Evolutionary conservation across 2,888 invertebrate species (phyloP), one percentile per base, ranked within the genome.

Genomic region (Drosophila ustulata): DNA sequence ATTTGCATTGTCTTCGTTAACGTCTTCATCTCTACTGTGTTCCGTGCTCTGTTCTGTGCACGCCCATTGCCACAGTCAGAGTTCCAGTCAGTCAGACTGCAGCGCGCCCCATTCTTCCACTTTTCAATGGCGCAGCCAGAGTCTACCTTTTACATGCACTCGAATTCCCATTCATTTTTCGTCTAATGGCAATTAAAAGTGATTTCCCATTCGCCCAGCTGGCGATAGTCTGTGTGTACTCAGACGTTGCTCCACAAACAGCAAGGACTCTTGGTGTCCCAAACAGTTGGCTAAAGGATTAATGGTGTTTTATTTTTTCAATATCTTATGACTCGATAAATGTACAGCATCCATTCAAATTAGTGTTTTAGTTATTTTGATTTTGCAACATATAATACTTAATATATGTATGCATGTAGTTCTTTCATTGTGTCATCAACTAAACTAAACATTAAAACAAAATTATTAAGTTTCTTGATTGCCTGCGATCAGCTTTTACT

Each of bases 1-100:
- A 74, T 84, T 84, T 86, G 84, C 87, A 80, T 89, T 89, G 89
- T 87, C 89, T 83, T 74, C 47, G 66, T 51, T 49, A 58, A 50
- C 47, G 63, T 66, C 88, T 78, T 69, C 59, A 68, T 77, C 64
- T 59, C 67, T 32, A 39, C 52, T 46, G 49, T 53, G 63, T 72
- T 43, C 46, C 43, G 37, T 55, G 58, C 25, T 23, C 34, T 53
- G 43, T 65, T 57, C 37, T 37, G 37, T 37, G 23, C 63, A 76
- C 79, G 76, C 76, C 79, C 69, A 71, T 37, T 57, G 49, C 52
- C 8, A 37, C 8, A 57, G 50, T 28, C 5, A 18, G 3, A 3
- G 0, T n/a, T 11, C n/a, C 9, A 41, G 39, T 8, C 13, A 3
- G 13, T 18, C 6, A 9, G 23, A 4, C 41, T 41, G 32, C 43